Evolutionary conservation across 2,888 invertebrate genomes (phyloP).

Genomic region (Eucera pruinosa): DNA sequence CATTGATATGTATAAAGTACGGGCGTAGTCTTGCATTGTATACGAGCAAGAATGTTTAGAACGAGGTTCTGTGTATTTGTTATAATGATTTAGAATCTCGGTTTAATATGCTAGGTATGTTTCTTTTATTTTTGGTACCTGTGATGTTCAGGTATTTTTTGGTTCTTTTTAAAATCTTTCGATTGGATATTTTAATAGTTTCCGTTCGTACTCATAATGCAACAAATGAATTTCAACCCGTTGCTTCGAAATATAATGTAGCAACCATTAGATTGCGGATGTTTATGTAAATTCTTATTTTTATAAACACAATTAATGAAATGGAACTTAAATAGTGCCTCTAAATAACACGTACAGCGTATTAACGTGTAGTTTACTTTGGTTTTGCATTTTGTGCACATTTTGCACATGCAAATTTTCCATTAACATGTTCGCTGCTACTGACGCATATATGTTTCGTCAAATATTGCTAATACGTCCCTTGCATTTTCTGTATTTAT

Average conservation of each 20-base stretch:
- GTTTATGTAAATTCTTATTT: no score
- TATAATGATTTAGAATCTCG: slow-evolving; percentile 18
- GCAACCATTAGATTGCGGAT: no score
- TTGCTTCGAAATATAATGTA: not conserved
- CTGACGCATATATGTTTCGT: no score
- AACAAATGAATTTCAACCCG: not conserved
- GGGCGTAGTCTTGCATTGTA: slow-evolving; percentile 38
- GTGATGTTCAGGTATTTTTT: not conserved
- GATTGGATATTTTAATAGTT: not conserved
- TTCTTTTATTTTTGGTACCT: slow-evolving; percentile 22
- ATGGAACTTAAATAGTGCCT: no score
- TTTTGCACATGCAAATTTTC: no score
- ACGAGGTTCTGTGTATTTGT: slow-evolving; percentile 5
- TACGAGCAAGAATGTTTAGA: slow-evolving; percentile 17
- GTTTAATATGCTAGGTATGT: slow-evolving; percentile 16
- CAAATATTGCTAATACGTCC: no score
- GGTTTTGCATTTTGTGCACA: no score
- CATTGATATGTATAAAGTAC: slow-evolving; percentile 15
- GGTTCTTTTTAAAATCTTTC: not conserved
- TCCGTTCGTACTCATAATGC: not conserved
- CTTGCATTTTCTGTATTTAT: no score
- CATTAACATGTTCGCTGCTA: no score
- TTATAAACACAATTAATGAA: no score
- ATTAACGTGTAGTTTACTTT: no score
- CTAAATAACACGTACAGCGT: no score